These are phyloP conservation scores for Eupsilia transversa DNA, from an alignment of 2,888 invertebrate genomes.

Conservation along the genomic window DNA sequence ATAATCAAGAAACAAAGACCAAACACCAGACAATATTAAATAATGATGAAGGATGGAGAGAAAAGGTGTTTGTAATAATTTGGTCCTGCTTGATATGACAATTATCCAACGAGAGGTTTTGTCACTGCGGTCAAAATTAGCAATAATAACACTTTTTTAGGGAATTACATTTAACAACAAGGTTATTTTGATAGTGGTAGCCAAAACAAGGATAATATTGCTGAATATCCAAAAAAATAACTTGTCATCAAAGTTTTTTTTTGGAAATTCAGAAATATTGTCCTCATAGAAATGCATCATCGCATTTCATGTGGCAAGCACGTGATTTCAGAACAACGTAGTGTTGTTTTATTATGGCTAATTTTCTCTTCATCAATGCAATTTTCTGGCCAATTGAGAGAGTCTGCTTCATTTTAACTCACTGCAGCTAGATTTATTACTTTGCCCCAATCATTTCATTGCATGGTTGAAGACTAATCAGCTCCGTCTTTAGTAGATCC, in stretches of 20 bases:
- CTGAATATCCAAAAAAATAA: no score
- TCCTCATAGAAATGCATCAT: constrained; percentile 42
- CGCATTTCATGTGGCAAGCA: neutral
- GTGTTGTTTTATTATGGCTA: constrained; percentile 8
- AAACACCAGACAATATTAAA: no score
- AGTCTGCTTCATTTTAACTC: neutral
- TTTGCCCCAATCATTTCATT: neutral
- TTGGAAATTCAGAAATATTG: neutral
- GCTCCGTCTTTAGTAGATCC: neutral
- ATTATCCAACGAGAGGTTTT: neutral
- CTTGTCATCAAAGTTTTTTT: neutral
- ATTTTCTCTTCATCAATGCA: neutral
- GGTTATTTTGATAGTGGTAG: neutral
- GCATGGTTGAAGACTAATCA: neutral
- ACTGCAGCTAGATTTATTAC: neutral
- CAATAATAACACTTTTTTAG: neutral
- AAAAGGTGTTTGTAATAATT: no score
- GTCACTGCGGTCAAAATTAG: neutral
- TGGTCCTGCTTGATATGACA: neutral
- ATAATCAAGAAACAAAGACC: no score
- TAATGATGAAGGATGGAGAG: no score
- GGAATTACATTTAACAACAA: no score
- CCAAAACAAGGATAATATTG: neutral
- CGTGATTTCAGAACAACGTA: neutral
- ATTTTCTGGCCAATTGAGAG: constrained; percentile 6